phyloP scores from a whole-genome alignment of 2,797 vertebrate species.

The Dendrocincla tyrannina region DNA sequence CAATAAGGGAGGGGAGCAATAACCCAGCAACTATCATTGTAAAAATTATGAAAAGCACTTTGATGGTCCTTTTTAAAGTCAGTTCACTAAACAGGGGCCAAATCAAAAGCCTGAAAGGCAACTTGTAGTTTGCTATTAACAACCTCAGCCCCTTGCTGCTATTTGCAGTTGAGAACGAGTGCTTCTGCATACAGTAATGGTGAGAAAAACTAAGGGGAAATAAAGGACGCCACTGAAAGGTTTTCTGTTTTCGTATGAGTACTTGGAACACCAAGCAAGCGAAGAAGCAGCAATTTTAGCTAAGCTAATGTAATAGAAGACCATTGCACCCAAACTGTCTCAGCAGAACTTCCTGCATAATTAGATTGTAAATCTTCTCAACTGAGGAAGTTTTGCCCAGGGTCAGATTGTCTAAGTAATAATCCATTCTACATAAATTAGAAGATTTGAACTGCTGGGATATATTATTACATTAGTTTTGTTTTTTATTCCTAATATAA shows the following conservation, averaged over 20 bases:
- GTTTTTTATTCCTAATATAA: conserved; percentile 35
- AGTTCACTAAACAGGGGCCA: conserved; percentile 1
- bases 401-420: conserved; percentile 71
- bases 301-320: conserved; percentile 66
- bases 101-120: conserved; percentile 46
- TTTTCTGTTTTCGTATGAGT: conserved; percentile 37
- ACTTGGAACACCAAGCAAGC: conserved; percentile 53
- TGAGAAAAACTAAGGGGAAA: conserved; percentile 26
- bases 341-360: conserved; percentile 71
- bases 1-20: not conserved
- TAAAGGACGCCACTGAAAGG: not conserved
- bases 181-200: not conserved
- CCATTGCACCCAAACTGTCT: conserved; percentile 64
- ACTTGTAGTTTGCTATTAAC: not conserved
- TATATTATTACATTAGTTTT: conserved; percentile 60
- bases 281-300: conserved; percentile 49
- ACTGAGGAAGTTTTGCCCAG: conserved; percentile 67
- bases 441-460: conserved; percentile 62
- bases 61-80: conserved; percentile 54
- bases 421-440: conserved; percentile 72
- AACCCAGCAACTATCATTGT: conserved; percentile 45
- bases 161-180: not conserved
- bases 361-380: conserved; percentile 74
- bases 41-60: conserved; percentile 57
- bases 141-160: not conserved